These are phyloP conservation scores for Oceanites oceanicus DNA, from an alignment of 2,113 vertebrate species.

Conservation along the genomic window DNA sequence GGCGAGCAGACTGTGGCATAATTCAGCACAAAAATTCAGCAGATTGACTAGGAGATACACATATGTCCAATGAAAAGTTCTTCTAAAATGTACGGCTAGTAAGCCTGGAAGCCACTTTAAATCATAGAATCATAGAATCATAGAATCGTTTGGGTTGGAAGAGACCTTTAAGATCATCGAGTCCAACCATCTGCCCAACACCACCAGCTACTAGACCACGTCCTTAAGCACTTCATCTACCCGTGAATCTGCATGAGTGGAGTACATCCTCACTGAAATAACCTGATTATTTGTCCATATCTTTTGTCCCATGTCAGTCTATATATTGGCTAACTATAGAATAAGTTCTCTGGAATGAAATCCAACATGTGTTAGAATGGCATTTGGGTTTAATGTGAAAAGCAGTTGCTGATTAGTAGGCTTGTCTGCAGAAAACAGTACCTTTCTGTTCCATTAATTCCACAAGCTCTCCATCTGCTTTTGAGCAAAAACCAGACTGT, in stretches of 20 bases:
- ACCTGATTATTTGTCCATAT: neutral
- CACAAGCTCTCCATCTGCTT: neutral
- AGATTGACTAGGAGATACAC: neutral
- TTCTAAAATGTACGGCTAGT: neutral
- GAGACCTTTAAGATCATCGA: no score
- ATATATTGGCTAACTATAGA: neutral
- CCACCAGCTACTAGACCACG: no score
- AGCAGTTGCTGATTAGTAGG: neutral
- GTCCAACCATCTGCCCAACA: no score
- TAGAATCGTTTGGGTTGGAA: no score
- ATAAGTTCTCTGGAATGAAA: neutral
- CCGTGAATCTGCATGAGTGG: neutral
- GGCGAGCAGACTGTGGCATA: neutral
- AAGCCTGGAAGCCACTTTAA: neutral
- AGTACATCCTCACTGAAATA: neutral
- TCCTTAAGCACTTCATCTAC: no score
- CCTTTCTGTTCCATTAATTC: neutral
- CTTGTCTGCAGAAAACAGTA: neutral
- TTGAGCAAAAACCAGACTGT: neutral
- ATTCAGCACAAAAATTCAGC: neutral
- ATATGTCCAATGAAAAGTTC: neutral
- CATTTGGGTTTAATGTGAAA: neutral
- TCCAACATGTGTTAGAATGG: neutral
- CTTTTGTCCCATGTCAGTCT: neutral
- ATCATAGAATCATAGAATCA: no score